A percentile compares a stretch with the other conserved stretches of the same genome.
Conservation (phyloP, 2,888 invertebrate genomes). For the Diplolepis rosae region DNA sequence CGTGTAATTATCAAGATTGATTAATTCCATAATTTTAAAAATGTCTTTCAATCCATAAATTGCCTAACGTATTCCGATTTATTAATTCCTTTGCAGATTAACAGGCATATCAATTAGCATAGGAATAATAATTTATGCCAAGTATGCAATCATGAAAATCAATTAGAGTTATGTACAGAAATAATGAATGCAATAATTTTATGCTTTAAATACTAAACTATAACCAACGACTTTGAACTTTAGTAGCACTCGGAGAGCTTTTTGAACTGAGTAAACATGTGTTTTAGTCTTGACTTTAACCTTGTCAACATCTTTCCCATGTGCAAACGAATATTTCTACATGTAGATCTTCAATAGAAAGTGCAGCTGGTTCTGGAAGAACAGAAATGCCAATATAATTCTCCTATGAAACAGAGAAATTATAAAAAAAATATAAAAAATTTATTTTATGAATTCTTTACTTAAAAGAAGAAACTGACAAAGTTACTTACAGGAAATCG, state of each 20-base stretch:
- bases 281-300: neutral
- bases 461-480: no score
- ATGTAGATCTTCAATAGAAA: neutral
- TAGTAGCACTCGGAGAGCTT: neutral
- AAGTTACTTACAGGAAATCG: no score
- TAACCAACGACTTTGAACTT: neutral
- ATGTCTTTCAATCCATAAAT: neutral
- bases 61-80: neutral
- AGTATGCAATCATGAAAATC: neutral
- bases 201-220: neutral
- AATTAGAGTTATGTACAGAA: no score
- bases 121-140: neutral
- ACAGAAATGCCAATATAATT: neutral
- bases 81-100: neutral
- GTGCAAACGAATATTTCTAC: neutral
- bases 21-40: slow-evolving; percentile 32
- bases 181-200: no score
- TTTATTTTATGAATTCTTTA: no score
- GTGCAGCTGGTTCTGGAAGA: neutral
- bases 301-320: neutral
- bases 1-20: slow-evolving; percentile 45
- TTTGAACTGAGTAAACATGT: neutral
- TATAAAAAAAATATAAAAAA: no score
- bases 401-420: no score
- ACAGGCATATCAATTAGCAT: neutral